Percentiles rank a stretch among this genome's conserved stretches.
Conservation (phyloP, 2,113 vertebrate genomes). For the Callionymus lyra region DNA sequence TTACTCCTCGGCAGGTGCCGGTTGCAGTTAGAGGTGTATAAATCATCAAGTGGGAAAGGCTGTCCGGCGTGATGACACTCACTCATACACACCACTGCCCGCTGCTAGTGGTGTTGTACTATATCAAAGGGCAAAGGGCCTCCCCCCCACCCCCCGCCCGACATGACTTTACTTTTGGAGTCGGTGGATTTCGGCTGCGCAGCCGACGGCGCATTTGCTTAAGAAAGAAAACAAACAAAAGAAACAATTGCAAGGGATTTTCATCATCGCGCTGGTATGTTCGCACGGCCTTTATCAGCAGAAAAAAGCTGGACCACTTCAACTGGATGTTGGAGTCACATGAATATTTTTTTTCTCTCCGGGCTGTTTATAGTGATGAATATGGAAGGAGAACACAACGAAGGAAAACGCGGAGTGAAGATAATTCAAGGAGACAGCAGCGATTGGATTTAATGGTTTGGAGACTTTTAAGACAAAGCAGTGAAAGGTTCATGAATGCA, state of each 20-base stretch:
- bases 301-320: slow-evolving; percentile 22
- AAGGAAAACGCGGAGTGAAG: slow-evolving; percentile 19
- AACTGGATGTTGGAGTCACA: slow-evolving; percentile 40
- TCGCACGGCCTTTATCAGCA: slow-evolving; percentile 43
- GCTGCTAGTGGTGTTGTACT: slow-evolving; percentile 48
- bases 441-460: slow-evolving; percentile 32
- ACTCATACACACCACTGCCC: slow-evolving; percentile 55
- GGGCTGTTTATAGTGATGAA: slow-evolving; percentile 44
- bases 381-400: slow-evolving; percentile 28
- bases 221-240: slow-evolving; percentile 13
- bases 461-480: no score
- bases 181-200: slow-evolving; percentile 12
- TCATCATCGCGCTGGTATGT: slow-evolving; percentile 51
- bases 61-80: slow-evolving; percentile 59
- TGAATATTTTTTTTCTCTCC: no score
- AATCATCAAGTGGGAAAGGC: slow-evolving; percentile 61
- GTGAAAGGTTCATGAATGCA: no score
- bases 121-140: slow-evolving; percentile 20
- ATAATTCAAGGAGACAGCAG: slow-evolving; percentile 29
- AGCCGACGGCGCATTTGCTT: slow-evolving; percentile 29
- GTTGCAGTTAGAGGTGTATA: slow-evolving; percentile 49
- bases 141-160: no score
- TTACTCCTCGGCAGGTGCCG: slow-evolving; percentile 43
- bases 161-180: no score
- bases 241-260: slow-evolving; percentile 49